A percentile compares a stretch with the other conserved stretches of the same genome.
phyloP scores from a whole-genome alignment of 2,888 invertebrate genomes.

The Ramazzottius varieornatus region DNA sequence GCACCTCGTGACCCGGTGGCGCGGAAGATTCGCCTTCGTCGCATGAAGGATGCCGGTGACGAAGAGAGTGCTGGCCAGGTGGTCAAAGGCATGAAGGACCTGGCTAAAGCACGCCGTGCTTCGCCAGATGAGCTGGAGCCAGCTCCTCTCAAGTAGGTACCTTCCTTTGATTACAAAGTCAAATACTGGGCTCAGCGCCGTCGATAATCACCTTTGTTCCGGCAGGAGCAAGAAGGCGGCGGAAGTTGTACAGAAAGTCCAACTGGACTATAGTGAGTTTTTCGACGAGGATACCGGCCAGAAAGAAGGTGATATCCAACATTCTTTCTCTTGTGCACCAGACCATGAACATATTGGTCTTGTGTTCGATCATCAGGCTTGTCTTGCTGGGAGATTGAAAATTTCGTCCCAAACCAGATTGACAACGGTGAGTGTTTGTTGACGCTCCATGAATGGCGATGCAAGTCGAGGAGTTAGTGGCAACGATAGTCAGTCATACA shows the following conservation, averaged over 20 bases:
- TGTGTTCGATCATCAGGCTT: constrained; percentile 36
- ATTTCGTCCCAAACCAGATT: constrained; percentile 81
- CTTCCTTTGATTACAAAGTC: neutral
- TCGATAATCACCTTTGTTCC: constrained; percentile 5
- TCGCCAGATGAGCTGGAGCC: constrained; percentile 6
- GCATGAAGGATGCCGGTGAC: constrained; percentile 45
- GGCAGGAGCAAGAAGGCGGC: constrained; percentile 82
- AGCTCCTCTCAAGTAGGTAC: constrained; percentile 6
- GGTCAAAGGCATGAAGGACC: constrained; percentile 49
- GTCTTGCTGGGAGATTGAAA: constrained; percentile 95
- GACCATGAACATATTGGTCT: too few relatives aligned
- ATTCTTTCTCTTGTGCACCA: neutral
- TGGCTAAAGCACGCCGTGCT: constrained; percentile 35
- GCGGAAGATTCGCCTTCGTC: constrained; percentile 56
- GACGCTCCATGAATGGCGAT: neutral
- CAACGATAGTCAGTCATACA: too few relatives aligned
- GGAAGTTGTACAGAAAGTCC: constrained; percentile 74
- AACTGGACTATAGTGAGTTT: constrained; percentile 82
- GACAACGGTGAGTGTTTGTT: constrained; percentile 21
- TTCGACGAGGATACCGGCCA: constrained; percentile 59
- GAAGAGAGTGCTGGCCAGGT: constrained; percentile 32
- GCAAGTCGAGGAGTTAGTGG: too few relatives aligned
- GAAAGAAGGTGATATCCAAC: constrained; percentile 12
- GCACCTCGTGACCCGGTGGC: constrained; percentile 55
- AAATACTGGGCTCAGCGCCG: neutral